Base-by-base conservation (phyloP, 2,797 vertebrate species). In the Pogoniulus pusillus region DNA sequence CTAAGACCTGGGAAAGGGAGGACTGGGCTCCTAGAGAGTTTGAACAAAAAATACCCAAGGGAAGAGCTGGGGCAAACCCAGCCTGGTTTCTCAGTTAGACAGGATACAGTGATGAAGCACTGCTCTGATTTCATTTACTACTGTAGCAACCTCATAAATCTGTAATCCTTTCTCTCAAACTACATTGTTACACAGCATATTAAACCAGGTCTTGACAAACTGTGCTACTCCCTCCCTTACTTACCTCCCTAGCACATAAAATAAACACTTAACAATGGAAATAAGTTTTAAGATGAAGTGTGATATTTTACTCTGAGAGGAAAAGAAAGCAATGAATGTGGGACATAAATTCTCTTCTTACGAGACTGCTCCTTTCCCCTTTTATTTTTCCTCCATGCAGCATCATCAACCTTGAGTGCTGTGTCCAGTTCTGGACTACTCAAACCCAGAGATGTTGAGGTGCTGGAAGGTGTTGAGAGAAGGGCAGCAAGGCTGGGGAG, bases 141-240 rank as follows among this genome's bases (percentile, higher is more conserved):
- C 47, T 57, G 20, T 16, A 81, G 23, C 22, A n/a, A 17, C 4
- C 20, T 22, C 82, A 71, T 80, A 82, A 91, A 87, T 77, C 70
- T 60, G 2, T 15, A 49, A 64, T 37, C 19, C 29, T 49, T 82
- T 71, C 54, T 47, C 64, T 77, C 64, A 22, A 93, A 86, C 58
- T 57, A 20, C 16, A 29, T 5, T 68, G 49, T 34, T 77, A 16
- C 30, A 49, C 27, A 75, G 27, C 60, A 47, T 37, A 87, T 90
- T 81, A 88, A 91, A 86, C n/a, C 54, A 20, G 7, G n/a, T 54
- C 77, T 30, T 77, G 77, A 91, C 45, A 84, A 85, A 88, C 47
- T 72, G 29, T 27, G 34, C 26, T 58, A n/a, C 51, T 62, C 60
- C 51, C 47, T 32, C 34, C 82, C 79, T 75, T 4, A 1, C 64